These are phyloP conservation scores for Protobothrops mucrosquamatus DNA, from an alignment of 2,113 vertebrate genomes.

Conservation along the genomic window DNA sequence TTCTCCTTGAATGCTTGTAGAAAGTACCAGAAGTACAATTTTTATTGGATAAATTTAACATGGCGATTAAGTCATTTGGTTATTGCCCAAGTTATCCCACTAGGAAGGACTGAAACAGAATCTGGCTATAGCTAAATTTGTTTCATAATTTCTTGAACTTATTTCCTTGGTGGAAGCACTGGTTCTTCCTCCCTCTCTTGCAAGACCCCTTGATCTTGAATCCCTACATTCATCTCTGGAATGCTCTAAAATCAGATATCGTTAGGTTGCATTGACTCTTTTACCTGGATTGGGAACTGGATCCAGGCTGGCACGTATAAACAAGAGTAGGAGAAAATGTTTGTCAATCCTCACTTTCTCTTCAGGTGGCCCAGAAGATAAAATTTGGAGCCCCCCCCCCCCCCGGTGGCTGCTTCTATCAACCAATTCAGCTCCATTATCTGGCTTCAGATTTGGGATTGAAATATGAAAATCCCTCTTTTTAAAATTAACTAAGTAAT, in stretches of 20 bases:
- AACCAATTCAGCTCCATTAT: background rate
- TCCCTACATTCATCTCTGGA: background rate
- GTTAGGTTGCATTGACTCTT: background rate
- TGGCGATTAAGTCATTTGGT: background rate
- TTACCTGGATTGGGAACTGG: background rate
- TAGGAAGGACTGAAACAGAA: background rate
- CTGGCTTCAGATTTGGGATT: background rate
- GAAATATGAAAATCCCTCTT: background rate
- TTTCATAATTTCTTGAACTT: background rate
- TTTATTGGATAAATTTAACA: background rate
- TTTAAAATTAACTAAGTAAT: background rate
- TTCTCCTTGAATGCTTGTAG: background rate
- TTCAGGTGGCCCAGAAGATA: background rate
- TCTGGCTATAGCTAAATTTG: background rate
- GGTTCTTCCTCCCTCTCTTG: background rate
- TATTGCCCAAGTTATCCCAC: background rate
- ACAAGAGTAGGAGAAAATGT: background rate
- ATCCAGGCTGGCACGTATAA: background rate
- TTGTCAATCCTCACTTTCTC: background rate
- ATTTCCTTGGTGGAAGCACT: background rate
- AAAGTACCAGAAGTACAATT: background rate
- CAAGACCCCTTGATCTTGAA: background rate
- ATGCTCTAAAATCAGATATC: background rate
- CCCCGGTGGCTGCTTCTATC: background rate
- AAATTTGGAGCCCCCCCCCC: background rate